These are phyloP conservation scores for Atrina japonica DNA, from an alignment of 2,888 invertebrate genomes.

Conservation along the genomic window DNA sequence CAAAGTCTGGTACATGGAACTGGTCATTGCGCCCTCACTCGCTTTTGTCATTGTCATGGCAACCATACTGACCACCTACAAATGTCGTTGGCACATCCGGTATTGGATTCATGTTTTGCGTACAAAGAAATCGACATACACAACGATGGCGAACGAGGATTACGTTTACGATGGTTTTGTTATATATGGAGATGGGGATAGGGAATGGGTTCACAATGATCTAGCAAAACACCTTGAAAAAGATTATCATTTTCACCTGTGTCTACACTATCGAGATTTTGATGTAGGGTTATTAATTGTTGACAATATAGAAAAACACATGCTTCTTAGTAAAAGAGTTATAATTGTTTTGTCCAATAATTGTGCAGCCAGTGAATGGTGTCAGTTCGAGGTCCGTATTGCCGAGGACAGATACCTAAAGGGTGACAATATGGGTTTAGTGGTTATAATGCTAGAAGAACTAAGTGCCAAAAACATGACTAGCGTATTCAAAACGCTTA, in stretches of 20 bases:
- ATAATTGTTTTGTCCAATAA: slow-evolving; percentile 23
- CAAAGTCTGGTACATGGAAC: background rate
- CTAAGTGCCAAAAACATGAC: slow-evolving; percentile 18
- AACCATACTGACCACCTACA: background rate
- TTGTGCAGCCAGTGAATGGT: slow-evolving; percentile 25
- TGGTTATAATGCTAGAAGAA: slow-evolving; percentile 10
- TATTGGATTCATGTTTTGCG: slow-evolving; percentile 20
- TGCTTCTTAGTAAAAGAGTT: slow-evolving; percentile 17
- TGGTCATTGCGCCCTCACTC: background rate
- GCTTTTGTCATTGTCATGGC: background rate
- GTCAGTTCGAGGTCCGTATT: slow-evolving; percentile 21
- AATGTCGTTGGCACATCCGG: slow-evolving; percentile 10
- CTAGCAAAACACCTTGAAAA: slow-evolving; percentile 10
- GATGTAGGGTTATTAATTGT: slow-evolving; percentile 15
- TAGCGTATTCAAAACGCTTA: slow-evolving; percentile 6
- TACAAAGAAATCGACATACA: slow-evolving; percentile 12
- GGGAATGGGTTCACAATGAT: slow-evolving; percentile 27
- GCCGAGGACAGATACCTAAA: slow-evolving; percentile 2
- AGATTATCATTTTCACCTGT: background rate
- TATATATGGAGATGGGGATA: slow-evolving; percentile 17
- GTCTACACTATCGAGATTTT: slow-evolving; percentile 26
- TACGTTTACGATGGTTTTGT: slow-evolving; percentile 22
- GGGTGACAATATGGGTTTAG: background rate
- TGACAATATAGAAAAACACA: slow-evolving; percentile 26
- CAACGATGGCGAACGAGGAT: slow-evolving; percentile 1